Conservation (phyloP, 1,140 invertebrate species). For the Vanessa tameamea region DNA sequence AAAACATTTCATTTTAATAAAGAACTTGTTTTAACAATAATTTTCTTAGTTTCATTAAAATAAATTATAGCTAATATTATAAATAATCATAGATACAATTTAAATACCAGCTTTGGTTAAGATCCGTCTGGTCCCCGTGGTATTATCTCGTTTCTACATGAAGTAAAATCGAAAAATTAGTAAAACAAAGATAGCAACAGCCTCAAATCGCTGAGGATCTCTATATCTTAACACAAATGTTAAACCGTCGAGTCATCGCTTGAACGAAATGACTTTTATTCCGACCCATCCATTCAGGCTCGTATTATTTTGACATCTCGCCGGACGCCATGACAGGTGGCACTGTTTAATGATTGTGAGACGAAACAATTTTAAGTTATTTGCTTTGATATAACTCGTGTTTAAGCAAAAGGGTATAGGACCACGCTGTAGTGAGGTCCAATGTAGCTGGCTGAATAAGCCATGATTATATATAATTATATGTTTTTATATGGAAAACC, state of each 20-base stretch:
- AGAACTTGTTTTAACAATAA: too few species aligned
- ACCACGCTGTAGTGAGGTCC: too few species aligned
- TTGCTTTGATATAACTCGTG: conserved; percentile 24
- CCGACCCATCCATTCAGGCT: conserved; percentile 53
- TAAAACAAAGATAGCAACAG: not conserved
- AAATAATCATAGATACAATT: not conserved
- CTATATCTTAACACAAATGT: conserved; percentile 25
- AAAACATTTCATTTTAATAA: too few species aligned
- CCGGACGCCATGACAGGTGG: conserved; percentile 59
- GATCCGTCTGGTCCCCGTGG: too few species aligned
- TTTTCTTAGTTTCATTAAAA: too few species aligned
- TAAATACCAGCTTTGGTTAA: too few species aligned
- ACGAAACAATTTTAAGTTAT: conserved; percentile 1
- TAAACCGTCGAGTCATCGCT: conserved; percentile 55
- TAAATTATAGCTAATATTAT: too few species aligned
- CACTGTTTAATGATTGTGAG: conserved; percentile 33
- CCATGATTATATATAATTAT: too few species aligned
- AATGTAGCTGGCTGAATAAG: too few species aligned
- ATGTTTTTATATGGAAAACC: too few species aligned
- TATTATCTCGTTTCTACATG: too few species aligned
- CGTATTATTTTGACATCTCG: conserved; percentile 62
- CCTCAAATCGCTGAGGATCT: not conserved
- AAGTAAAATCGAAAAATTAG: not conserved
- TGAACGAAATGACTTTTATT: conserved; percentile 64
- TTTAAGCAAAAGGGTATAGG: not conserved